Base-by-base conservation (phyloP, 92 coral and sea anemone genomes). In the Zoanthus sociatus region DNA sequence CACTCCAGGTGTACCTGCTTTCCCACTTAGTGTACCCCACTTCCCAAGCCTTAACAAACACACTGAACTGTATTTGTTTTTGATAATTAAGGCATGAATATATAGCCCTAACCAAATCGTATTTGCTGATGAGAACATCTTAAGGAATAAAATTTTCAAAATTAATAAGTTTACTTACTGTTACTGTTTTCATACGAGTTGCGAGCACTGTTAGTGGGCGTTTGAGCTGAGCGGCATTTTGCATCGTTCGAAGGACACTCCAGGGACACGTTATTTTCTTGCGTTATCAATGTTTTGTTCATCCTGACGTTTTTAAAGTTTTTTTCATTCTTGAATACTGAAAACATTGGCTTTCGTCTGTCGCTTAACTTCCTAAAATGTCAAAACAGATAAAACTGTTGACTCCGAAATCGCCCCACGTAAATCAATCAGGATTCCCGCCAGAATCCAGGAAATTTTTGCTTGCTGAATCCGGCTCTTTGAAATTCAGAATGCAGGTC, bases 281-380 rank as follows among this genome's bases (percentile, higher is more conserved):
- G 45, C 17, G 30, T 21, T 53, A 55, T 48, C 0, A 10, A 44
- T 1, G 73, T 63, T 66, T 63, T 13, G n/a, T 45, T 81, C n/a
- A 37, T 6, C 64, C 30, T 64, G 3, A 26, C 12, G 6, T 30
- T 47, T 77, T 54, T 42, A 50, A 30, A 54, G 13, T n/a, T n/a
- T 11, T 7, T 32, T 1, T 46, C 63, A 3, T 51, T 20, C 20
- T 79, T 58, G 55, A 7, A 37, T 17, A 12, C 45, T 20, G 60
- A 5, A 18, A 50, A 18, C 16, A 55, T 15, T n/a, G 7, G 21
- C 42, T n/a, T 78, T 12, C 6, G 16, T 47, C 46, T 60, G n/a
- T 64, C 64, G 44, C 44, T 66, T 20, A 70, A 17, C 66, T 81
- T 81, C 70, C 85, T 81, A 31, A 51, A 12, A 53, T 17, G 7